These are phyloP conservation scores for Desmophyllum pertusum DNA, from an alignment of 92 coral and sea anemone species.

Conservation along the genomic window DNA sequence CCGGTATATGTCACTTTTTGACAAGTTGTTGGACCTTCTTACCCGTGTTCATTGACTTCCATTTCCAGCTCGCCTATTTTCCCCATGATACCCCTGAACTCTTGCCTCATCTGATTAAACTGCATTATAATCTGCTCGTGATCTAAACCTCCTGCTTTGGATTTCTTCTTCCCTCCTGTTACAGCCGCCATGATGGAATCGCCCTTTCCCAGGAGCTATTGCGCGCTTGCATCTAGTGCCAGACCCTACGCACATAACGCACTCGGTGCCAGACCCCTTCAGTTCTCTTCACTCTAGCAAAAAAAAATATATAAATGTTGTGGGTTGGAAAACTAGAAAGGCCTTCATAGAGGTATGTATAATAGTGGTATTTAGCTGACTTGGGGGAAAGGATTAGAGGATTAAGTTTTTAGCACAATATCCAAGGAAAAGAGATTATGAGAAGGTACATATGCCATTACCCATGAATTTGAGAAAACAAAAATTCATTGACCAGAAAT, in stretches of 20 bases:
- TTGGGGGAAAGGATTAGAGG: too few species aligned
- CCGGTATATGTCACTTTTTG: neutral
- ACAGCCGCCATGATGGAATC: slow-evolving; percentile 86
- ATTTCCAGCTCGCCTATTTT: slow-evolving; percentile 93
- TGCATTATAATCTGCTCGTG: slow-evolving; percentile 86
- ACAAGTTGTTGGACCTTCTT: neutral
- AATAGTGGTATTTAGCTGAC: too few species aligned
- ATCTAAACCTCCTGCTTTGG: slow-evolving; percentile 73
- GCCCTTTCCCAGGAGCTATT: neutral
- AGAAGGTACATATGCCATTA: too few species aligned
- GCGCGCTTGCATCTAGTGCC: slow-evolving; percentile 26
- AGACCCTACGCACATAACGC: neutral
- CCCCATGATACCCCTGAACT: slow-evolving; percentile 72
- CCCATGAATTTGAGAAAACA: too few species aligned
- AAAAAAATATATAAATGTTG: too few species aligned
- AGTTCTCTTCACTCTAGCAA: neutral
- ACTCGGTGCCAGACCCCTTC: neutral
- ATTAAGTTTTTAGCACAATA: too few species aligned
- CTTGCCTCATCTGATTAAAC: slow-evolving; percentile 96
- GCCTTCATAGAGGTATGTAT: too few species aligned
- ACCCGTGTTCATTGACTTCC: slow-evolving; percentile 98
- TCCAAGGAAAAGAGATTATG: too few species aligned
- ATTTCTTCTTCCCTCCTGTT: slow-evolving; percentile 69
- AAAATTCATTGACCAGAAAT: too few species aligned
- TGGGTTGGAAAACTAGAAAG: too few species aligned